Percentiles rank a stretch among this genome's conserved stretches.
Evolutionary conservation across 2,113 vertebrate species (phyloP).

Genomic region (Crotalus helleri): DNA sequence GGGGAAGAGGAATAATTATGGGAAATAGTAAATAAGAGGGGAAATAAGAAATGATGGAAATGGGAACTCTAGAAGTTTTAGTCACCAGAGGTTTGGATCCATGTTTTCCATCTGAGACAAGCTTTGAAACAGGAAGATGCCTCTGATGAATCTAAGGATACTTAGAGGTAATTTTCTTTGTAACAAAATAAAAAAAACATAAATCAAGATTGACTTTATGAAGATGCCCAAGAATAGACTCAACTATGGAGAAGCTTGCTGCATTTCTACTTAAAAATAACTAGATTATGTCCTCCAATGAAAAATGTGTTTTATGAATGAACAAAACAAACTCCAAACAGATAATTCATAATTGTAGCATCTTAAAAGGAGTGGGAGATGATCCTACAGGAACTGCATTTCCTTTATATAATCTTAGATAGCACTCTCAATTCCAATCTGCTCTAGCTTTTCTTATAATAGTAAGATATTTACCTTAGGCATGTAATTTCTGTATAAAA

Average conservation of each 20-base stretch:
- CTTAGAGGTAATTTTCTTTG: neutral
- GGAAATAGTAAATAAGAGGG: neutral
- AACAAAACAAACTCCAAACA: neutral
- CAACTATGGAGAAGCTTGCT: neutral
- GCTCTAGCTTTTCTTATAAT: neutral
- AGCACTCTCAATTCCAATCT: neutral
- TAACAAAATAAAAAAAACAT: neutral
- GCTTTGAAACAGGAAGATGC: neutral
- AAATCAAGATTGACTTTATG: neutral
- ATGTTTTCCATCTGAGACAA: neutral
- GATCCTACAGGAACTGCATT: neutral
- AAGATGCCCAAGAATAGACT: neutral
- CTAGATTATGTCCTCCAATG: neutral
- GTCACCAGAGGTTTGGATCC: neutral
- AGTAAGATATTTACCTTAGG: constrained; percentile 42
- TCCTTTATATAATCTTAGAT: neutral
- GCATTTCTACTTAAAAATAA: neutral
- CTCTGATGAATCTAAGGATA: neutral
- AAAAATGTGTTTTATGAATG: neutral
- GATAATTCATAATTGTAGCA: neutral
- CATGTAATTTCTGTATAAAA: constrained; percentile 23
- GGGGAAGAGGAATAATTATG: neutral
- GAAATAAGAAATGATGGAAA: neutral
- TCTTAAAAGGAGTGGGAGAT: neutral
- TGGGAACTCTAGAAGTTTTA: neutral